Evolutionary conservation across 2,797 vertebrate species (phyloP), one percentile per base, ranked within the genome.

Genomic region (Peromyscus aztecus): DNA sequence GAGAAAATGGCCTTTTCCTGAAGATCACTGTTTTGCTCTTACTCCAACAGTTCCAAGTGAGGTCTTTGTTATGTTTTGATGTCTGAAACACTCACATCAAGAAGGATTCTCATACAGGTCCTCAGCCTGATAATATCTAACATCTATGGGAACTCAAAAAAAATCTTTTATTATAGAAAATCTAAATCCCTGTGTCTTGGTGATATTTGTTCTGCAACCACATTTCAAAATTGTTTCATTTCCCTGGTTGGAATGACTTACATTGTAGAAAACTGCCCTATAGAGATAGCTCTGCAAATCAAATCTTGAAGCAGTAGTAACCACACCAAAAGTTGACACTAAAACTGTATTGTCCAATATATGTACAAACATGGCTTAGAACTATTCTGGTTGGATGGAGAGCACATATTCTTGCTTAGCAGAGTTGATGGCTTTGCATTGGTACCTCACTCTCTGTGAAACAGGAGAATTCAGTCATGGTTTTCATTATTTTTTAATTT

Each of bases 11-110:
- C 90, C 94, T 92, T 65, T 85, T 63, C 17, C 80, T 92, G 34
- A 97, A 95, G 80, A 96, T 95, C 61, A 69, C 24, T 89, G 6
- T 88, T 23, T 63, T 93, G 29, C 7, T 84, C 80, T 69, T 83
- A 89, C 8, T 6, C n/a, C 73, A 61, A 29, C 6, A 37, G 19
- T 65, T 88, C 81, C 92, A 95, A 9, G 4, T 13, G 6, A 97
- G 40, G 40, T 27, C 10, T 61, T 71, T 87, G 19, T 40, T 92
- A 63, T 73, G 52, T 61, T 52, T 11, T 57, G 4, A 12, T 89
- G 34, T 16, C 31, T 43, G 63, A 86, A 88, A 93, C 23, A 90
- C 14, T 85, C 31, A 77, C 55, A 23, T 87, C n/a, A 81, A 77
- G 29, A 94, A 85, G 16, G 10, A 4, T 55, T 73, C 21, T 52